Base-by-base conservation (phyloP, 1,140 invertebrate species). In the Drosophila jambulina region DNA sequence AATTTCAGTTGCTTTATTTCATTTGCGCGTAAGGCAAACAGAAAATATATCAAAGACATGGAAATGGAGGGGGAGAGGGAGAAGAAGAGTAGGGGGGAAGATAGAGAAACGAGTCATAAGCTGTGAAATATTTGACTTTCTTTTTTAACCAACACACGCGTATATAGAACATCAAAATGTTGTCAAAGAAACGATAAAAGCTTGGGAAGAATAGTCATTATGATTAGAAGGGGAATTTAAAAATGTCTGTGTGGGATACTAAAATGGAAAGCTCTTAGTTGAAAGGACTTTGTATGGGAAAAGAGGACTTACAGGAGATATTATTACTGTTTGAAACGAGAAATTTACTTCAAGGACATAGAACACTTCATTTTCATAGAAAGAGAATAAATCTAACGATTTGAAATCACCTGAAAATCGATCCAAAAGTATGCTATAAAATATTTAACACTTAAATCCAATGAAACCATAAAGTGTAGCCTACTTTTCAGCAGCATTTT, bases 1-100 rank as follows among this genome's bases (percentile, higher is more conserved):
- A 88, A 90, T 88, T 85, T 88, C 76, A 78, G 87, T 79, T 76
- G 85, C 78, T 84, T 90, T 83, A 84, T 90, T 84, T 87, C 63
- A 87, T 65, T 75, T 76, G 79, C 79, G 75, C 65, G 78, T 68
- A 77, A 69, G 67, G 83, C 84, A 78, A 87, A 76, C 80, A 72
- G 58, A 75, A 75, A 81, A 78, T 78, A 70, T 43, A 74, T 78
- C 71, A 63, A 53, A 62, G 38, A 40, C 21, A 29, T 13, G 34
- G 32, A 34, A 4, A 34, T n/a, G 12, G 2, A 32, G 48, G n/a
- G 25, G 12, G 9, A 23, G 32, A 49, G 25, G 21, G 34, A 21
- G 12, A 59, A 57, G 36, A 43, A 21, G 12, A 59, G 51, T 29
- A 43, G 36, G 60, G 17, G 7, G 8, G 56, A 34, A 32, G 45